phyloP scores from a whole-genome alignment of 2,113 vertebrate species.

The Panthera tigris region DNA sequence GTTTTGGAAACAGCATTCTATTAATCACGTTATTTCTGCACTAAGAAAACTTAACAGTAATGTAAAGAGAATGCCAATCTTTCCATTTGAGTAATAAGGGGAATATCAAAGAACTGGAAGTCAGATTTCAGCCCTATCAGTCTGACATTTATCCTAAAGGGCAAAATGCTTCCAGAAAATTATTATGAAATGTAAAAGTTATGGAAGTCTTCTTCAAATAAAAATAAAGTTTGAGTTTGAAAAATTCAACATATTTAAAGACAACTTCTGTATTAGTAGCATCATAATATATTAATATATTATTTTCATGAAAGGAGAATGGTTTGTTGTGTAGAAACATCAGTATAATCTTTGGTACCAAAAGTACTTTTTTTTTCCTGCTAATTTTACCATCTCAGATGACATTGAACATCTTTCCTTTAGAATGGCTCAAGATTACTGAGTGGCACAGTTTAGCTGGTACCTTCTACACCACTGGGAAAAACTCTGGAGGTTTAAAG shows the following conservation, averaged over 20 bases:
- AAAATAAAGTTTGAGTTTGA: constrained; percentile 54
- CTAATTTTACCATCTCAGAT: constrained; percentile 68
- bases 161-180: constrained; percentile 31
- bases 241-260: constrained; percentile 50
- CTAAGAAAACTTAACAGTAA: constrained; percentile 15
- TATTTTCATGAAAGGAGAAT: constrained; percentile 74
- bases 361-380: constrained; percentile 82
- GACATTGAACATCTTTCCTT: constrained; percentile 51
- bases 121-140: background rate
- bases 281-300: constrained; percentile 74
- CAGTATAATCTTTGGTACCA: constrained; percentile 88
- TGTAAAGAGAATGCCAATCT: background rate
- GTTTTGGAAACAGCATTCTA: constrained; percentile 1
- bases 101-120: constrained; percentile 7
- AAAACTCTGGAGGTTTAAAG: constrained; percentile 41
- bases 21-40: constrained; percentile 1
- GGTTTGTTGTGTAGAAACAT: constrained; percentile 65
- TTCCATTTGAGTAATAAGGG: background rate
- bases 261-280: constrained; percentile 64
- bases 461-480: constrained; percentile 28
- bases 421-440: constrained; percentile 62
- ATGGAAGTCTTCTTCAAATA: constrained; percentile 62
- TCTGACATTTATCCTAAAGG: constrained; percentile 51
- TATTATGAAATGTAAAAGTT: constrained; percentile 48
- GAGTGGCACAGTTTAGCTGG: constrained; percentile 8